These are phyloP conservation scores for Lepidurus arcticus DNA, from an alignment of 1,140 invertebrate genomes.

Conservation along the genomic window DNA sequence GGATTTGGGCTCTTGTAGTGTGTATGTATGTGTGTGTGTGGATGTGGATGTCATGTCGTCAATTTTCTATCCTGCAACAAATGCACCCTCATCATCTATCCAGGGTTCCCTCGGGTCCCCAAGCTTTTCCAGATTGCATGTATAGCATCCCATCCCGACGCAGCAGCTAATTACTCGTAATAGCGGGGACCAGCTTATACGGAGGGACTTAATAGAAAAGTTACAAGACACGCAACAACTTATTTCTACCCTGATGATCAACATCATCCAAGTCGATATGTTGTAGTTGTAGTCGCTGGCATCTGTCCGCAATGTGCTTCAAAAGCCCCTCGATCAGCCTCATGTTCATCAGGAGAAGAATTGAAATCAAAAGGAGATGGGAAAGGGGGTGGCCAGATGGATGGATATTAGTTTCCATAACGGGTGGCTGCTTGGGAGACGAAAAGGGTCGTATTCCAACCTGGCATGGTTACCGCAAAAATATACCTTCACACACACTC, in stretches of 20 bases:
- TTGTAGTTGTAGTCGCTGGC: background rate
- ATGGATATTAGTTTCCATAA: conserved; percentile 22
- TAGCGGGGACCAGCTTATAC: background rate
- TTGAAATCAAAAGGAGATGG: background rate
- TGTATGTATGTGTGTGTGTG: background rate
- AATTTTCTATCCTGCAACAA: background rate
- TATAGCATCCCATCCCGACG: background rate
- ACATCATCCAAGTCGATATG: background rate
- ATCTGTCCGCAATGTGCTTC: background rate
- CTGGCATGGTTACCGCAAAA: conserved; percentile 17
- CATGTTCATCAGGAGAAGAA: background rate
- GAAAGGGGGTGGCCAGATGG: background rate
- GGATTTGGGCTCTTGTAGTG: background rate
- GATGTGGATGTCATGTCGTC: background rate
- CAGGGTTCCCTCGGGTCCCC: background rate
- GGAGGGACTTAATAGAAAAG: background rate
- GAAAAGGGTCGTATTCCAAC: conserved; percentile 4
- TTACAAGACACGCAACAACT: conserved; percentile 19
- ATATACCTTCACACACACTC: background rate
- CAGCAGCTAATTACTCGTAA: conserved; percentile 14
- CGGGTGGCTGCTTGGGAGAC: conserved; percentile 5
- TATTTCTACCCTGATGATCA: background rate
- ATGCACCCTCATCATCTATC: conserved; percentile 7
- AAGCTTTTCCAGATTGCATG: conserved; percentile 12
- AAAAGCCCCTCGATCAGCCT: background rate